Conservation (phyloP, 2,797 vertebrate genomes). For the Leptatherina wallacei region DNA sequence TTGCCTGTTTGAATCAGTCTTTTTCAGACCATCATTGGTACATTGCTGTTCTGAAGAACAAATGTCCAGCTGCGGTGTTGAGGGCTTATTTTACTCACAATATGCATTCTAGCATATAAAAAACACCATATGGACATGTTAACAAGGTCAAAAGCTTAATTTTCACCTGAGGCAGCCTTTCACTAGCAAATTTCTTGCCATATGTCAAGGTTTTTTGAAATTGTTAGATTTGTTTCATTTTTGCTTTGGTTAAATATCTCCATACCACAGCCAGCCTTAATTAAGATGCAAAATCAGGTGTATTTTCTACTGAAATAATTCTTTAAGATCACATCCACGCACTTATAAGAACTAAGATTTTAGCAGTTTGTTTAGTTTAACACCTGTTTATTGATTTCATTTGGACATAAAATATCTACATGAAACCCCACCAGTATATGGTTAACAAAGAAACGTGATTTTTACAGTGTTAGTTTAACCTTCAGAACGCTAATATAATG, state of each 20-base stretch:
- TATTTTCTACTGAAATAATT: not conserved
- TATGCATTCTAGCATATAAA: slow-evolving; percentile 20
- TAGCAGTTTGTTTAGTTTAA: not conserved
- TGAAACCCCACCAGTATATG: not conserved
- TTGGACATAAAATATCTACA: not conserved
- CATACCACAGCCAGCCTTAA: not conserved
- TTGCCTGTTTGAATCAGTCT: not conserved
- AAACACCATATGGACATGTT: slow-evolving; percentile 34
- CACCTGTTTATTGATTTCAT: not conserved
- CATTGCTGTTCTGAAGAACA: not conserved
- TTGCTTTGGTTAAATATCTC: not conserved
- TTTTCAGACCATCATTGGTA: not conserved
- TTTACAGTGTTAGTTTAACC: slow-evolving; percentile 32
- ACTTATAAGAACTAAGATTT: not conserved
- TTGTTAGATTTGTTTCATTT: slow-evolving; percentile 3
- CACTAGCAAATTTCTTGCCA: slow-evolving; percentile 12
- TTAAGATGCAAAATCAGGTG: not conserved
- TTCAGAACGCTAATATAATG: slow-evolving; percentile 19
- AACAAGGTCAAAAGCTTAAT: slow-evolving; percentile 34
- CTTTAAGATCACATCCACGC: not conserved
- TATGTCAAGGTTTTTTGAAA: not conserved
- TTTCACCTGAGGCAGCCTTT: slow-evolving; percentile 13
- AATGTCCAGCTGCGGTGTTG: not conserved
- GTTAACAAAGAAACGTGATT: slow-evolving; percentile 13
- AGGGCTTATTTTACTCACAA: slow-evolving; percentile 4